Base-by-base conservation (phyloP, 2,797 vertebrate genomes). In the Ptychadena robeensis region DNA sequence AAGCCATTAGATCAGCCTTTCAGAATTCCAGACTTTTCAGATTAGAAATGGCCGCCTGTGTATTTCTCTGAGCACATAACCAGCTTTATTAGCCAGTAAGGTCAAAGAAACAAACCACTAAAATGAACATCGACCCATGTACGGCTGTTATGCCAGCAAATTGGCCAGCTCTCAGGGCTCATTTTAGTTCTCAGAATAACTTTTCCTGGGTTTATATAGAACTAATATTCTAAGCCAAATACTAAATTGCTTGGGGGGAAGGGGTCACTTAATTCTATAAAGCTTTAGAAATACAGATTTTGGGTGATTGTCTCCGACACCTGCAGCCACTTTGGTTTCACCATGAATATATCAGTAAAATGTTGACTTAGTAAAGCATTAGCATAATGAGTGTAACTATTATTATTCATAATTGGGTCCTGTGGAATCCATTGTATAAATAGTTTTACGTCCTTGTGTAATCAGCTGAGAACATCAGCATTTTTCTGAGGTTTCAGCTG, bases 101-200 rank as follows among this genome's bases (percentile, higher is more conserved):
- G 44, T n/a, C 6, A 53, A 53, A 48, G 10, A 18, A 7, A 53
- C 44, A 53, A 53, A 53, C 15, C 18, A 53, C 44, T 53, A 53
- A 53, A 83, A 87, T 87, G 69, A 80, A 69, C 0, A 82, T 25
- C 37, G 73, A 86, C 77, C 87, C 87, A 90, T 93, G 89, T 90
- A 90, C 88, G 89, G 87, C 80, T 65, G 85, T 87, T 75, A 86
- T 90, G 89, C 88, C 85, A 85, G 80, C 48, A 84, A 81, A 80
- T 86, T 79, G 9, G 0, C 82, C 74, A 77, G 82, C 44, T 53
- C 44, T 53, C 44, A 53, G 44, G 15, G 22, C 5, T 53, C 18
- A 7, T 53, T 38, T 22, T 53, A 53, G 44, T 53, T 53, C 44
- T 22, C 18, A 53, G 15, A 53, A 53, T 53, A 53, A 8, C 44